Evolutionary conservation across 2,888 invertebrate species (phyloP), one percentile per base, ranked within the genome.

Genomic region (Luffia ferchaultella): DNA sequence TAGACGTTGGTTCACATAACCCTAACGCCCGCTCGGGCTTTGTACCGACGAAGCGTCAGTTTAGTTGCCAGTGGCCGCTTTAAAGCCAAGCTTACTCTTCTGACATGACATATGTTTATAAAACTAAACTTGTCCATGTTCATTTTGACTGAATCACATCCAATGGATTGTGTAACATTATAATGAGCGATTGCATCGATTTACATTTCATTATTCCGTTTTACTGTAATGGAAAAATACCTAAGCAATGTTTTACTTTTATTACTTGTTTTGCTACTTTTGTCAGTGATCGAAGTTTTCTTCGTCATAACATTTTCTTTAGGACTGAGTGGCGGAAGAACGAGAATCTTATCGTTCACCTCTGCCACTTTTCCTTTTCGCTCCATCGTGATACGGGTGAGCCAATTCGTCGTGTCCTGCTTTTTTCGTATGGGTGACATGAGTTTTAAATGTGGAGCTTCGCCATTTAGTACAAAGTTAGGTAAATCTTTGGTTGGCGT

Each of bases 401-500:
- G 66, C 93, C 93, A 93, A 67, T 93, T 89, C 0, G 89, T 82
- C 55, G 89, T 87, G 48, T 87, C 87, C 54, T 85, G 87, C 20
- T 79, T 80, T 56, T 85, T 85, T 53, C 89, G 89, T 20, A 85
- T 86, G 0, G 93, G 92, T 0, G 93, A 92, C 83, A 88, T 88
- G 47, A 87, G 79, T 42, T 87, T 74, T 49, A 92, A 66, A 67
- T 93, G 93, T 0, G 93, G 93, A 0, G 93, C 93, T 41, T 89
- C 89, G 0, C 93, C 93, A 59, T 90, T 89, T 15, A 89, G 58
- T 0, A 92, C 92, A 60, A 86, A 94, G 73, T 94, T 90, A 0
- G 94, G 94, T 53, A 94, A 68, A 65, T 93, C 89, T 16, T 85
- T 82, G 0, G 91, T 91, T 0, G 91, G 91, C 1, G 91, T 88